A percentile compares a stretch with the other conserved stretches of the same genome.
Evolutionary conservation across 1,140 invertebrate genomes (phyloP).

Genomic region (Dendrolimus kikuchii): DNA sequence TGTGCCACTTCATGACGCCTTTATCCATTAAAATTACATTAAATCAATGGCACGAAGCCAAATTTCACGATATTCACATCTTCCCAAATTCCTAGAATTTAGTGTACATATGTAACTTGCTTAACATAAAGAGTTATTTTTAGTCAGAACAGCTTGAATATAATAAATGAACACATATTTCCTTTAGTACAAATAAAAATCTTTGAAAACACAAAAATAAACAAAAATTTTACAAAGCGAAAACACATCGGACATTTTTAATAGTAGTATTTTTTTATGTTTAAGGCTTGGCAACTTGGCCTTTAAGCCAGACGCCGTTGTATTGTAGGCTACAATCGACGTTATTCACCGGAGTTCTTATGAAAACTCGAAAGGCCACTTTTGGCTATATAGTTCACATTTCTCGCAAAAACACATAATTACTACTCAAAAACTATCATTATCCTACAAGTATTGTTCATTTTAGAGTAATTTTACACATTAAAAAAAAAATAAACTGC

Average conservation of each 20-base stretch:
- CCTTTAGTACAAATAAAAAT: conserved; percentile 30
- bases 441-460: no score
- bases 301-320: no score
- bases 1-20: conserved; percentile 45
- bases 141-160: background rate
- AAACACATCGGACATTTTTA: conserved; percentile 54
- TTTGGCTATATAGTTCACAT: no score
- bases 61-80: conserved; percentile 60
- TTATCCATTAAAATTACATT: conserved; percentile 42
- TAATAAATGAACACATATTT: conserved; percentile 19
- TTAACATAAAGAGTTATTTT: conserved; percentile 12
- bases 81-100: conserved; percentile 48
- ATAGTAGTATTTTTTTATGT: conserved; percentile 10
- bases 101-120: conserved; percentile 29
- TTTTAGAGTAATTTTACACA: no score
- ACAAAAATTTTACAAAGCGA: conserved; percentile 43
- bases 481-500: no score
- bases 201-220: conserved; percentile 48
- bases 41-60: conserved; percentile 60
- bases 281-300: no score
- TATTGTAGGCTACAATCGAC: no score
- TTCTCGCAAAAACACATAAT: no score
- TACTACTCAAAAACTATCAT: no score
- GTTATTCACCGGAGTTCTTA: no score
- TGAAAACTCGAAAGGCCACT: no score